Conservation (phyloP, 2,113 vertebrate genomes). For the Lates calcarifer region DNA sequence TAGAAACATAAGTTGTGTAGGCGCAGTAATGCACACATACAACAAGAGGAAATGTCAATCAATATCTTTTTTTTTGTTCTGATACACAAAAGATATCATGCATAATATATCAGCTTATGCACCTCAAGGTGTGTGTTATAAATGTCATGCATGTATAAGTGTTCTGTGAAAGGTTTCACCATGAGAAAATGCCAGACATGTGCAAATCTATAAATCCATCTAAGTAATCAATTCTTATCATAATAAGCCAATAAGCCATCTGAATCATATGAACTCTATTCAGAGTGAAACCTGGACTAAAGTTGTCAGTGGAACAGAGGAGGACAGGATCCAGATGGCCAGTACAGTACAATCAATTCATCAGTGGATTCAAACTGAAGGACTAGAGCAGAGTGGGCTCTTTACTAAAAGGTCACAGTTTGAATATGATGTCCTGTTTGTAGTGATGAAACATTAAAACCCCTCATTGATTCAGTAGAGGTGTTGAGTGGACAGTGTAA, state of each 20-base stretch:
- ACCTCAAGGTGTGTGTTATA: conserved; percentile 1
- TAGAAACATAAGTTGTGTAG: neutral
- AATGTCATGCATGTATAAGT: conserved; percentile 33
- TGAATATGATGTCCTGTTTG: neutral
- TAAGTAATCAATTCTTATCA: conserved; percentile 36
- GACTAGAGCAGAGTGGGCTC: neutral
- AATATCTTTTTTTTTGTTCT: conserved; percentile 23
- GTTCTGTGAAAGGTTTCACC: conserved; percentile 21
- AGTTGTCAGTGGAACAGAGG: conserved; percentile 14
- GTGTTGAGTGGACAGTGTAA: too few relatives aligned
- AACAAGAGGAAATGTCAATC: conserved; percentile 44
- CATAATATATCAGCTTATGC: conserved; percentile 42
- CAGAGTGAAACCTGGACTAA: conserved; percentile 7
- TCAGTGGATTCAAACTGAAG: conserved; percentile 26
- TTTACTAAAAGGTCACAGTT: conserved; percentile 48
- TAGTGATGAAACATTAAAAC: conserved; percentile 28
- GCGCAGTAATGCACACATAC: neutral
- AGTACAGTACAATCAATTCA: conserved; percentile 46
- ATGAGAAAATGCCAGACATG: conserved; percentile 40
- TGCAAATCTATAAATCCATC: conserved; percentile 56
- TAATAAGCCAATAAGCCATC: conserved; percentile 33
- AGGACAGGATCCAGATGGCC: conserved; percentile 41
- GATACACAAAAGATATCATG: conserved; percentile 16
- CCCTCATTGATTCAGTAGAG: neutral
- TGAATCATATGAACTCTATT: conserved; percentile 35